Percentiles rank a stretch among this genome's conserved stretches.
Conservation (phyloP, 2,797 vertebrate species). For the Saguinus oedipus region DNA sequence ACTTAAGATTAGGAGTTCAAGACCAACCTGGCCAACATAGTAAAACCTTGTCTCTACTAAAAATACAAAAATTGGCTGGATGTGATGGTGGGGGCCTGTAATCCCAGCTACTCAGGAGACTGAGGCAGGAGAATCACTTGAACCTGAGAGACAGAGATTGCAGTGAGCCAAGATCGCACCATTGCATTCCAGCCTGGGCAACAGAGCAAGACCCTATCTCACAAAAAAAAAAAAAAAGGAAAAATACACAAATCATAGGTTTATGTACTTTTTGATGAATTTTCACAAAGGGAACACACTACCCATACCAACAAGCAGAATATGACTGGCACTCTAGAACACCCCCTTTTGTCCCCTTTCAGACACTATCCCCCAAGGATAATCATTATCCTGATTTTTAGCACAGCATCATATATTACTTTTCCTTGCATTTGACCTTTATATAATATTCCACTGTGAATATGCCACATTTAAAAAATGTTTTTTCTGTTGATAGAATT, state of each 20-base stretch:
- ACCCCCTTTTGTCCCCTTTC: not conserved
- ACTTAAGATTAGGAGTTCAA: too few species aligned
- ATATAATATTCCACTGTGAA: not conserved
- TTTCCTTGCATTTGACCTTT: not conserved
- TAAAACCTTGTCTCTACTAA: too few species aligned
- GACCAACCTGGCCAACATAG: too few species aligned
- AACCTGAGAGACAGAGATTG: too few species aligned
- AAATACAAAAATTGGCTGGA: too few species aligned
- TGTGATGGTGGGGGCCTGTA: too few species aligned
- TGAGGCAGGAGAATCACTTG: too few species aligned
- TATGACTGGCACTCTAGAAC: not conserved
- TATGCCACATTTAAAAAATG: not conserved
- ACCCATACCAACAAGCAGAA: not conserved
- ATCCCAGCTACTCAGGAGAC: too few species aligned
- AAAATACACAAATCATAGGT: not conserved
- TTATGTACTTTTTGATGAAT: not conserved
- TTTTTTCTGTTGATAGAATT: not conserved
- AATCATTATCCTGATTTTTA: not conserved
- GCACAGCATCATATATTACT: not conserved
- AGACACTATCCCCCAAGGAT: not conserved
- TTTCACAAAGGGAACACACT: slow-evolving; percentile 4
- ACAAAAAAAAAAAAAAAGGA: not conserved
- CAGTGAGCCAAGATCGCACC: too few species aligned
- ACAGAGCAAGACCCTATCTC: too few species aligned
- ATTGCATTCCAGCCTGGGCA: too few species aligned